Evolutionary conservation across 2,113 vertebrate genomes (phyloP).

Genomic region (Etheostoma cragini): DNA sequence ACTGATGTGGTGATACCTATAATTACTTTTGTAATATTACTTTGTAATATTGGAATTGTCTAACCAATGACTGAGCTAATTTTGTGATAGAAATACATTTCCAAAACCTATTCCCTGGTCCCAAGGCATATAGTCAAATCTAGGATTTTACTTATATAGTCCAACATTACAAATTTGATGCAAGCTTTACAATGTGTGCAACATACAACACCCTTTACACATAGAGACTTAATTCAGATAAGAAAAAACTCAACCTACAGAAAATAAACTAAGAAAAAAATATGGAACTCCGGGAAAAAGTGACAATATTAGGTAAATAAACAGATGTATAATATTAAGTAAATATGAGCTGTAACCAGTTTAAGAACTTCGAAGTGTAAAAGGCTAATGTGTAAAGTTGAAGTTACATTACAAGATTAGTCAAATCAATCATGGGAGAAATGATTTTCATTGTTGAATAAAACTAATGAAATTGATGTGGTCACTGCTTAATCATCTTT

Average conservation of each 20-base stretch:
- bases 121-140: not conserved
- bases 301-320: not conserved
- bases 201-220: not conserved
- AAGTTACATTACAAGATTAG: not conserved
- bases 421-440: not conserved
- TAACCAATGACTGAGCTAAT: not conserved
- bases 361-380: not conserved
- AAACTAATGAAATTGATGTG: constrained; percentile 31
- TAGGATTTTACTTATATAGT: not conserved
- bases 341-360: not conserved
- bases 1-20: not conserved
- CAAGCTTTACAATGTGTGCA: not conserved
- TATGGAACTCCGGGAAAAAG: not conserved
- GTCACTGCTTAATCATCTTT: constrained; percentile 15
- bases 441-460: constrained; percentile 19
- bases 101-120: not conserved
- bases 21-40: no score
- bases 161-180: not conserved
- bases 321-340: not conserved
- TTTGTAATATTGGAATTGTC: not conserved
- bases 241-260: not conserved
- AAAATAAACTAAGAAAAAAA: not conserved
- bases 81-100: not conserved
- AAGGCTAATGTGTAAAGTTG: not conserved
- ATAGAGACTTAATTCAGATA: not conserved